A percentile compares a stretch with the other conserved stretches of the same genome.
These are phyloP conservation scores for Micromys minutus DNA, from an alignment of 2,113 vertebrate genomes.

Conservation along the genomic window DNA sequence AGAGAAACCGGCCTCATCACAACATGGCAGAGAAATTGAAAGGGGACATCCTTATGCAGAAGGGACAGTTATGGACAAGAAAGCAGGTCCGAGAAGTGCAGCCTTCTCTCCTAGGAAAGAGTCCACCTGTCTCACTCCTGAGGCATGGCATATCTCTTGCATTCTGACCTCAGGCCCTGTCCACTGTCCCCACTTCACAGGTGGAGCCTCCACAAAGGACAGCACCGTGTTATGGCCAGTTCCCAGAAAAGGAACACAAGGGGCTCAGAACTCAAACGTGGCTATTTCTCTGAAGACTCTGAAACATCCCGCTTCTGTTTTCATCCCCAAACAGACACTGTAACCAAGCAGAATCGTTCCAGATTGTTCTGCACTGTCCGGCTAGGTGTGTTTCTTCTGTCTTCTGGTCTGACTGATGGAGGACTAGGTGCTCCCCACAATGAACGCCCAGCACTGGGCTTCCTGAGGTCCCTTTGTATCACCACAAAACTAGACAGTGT, in stretches of 20 bases:
- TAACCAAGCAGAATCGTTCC: background rate
- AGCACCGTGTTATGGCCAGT: background rate
- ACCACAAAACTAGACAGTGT: background rate
- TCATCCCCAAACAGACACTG: background rate
- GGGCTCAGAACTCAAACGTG: background rate
- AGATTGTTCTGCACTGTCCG: background rate
- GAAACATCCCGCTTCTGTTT: background rate
- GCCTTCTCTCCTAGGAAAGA: background rate
- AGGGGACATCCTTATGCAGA: background rate
- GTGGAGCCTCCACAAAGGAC: background rate
- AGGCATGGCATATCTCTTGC: background rate
- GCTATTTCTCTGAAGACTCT: background rate
- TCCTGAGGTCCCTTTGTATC: background rate
- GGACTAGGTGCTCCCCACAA: background rate
- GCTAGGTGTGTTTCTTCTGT: background rate
- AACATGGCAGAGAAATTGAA: background rate
- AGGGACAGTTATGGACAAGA: background rate
- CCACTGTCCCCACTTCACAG: background rate
- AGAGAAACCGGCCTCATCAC: background rate
- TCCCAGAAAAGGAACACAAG: background rate
- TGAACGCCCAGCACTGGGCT: background rate
- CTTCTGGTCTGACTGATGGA: background rate
- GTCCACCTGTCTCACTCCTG: background rate
- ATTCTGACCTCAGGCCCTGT: background rate
- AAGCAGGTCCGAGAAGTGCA: background rate